Evolutionary conservation across 2,113 vertebrate genomes (phyloP), one percentile per base, ranked within the genome.

Genomic region (Embiotoca jacksoni): DNA sequence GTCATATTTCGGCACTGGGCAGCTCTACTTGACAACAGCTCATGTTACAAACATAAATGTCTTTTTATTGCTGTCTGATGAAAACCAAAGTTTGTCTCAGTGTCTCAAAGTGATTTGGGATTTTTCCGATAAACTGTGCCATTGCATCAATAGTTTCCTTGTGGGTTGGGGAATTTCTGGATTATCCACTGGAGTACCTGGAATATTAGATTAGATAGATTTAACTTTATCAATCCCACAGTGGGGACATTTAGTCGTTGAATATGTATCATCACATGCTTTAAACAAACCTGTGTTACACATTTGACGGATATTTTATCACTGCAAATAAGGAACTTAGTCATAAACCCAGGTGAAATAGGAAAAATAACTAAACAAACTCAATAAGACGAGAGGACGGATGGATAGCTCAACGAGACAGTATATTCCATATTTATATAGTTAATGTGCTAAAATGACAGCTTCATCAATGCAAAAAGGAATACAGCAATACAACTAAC

Each of bases 1-100:
- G 16, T 36, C 39, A 47, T 7, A 36, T 81, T 85, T 92, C 83
- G 87, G 84, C 69, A 82, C 87, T 16, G 57, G 85, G 75, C 78
- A 84, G 80, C 82, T 77, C 72, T 62, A 67, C 49, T 0, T 31
- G 33, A 49, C 46, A 5, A 46, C 0, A 10, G 37, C 16, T 46
- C 5, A n/a, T 35, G n/a, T 57, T 5, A 50, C 32, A 47, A 16
- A 44, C 7, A 11, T 14, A 13, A 6, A 44, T 30, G 66, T n/a
- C 14, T 13, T n/a, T 59, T 13, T 3, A 11, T 47, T 37, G 52
- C n/a, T 23, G 6, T 36, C 14, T 9, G 23, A 0, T 65, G 7
- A 37, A 35, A 63, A 33, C 2, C 7, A 50, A n/a, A 44, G 41
- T 44, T 44, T 44, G 41, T 44, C 1, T 44, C 10, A 44, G 41